Percentiles rank a stretch among this genome's conserved stretches.
These are phyloP conservation scores for Phrynosoma platyrhinos DNA, from an alignment of 2,113 vertebrate species.

Conservation along the genomic window DNA sequence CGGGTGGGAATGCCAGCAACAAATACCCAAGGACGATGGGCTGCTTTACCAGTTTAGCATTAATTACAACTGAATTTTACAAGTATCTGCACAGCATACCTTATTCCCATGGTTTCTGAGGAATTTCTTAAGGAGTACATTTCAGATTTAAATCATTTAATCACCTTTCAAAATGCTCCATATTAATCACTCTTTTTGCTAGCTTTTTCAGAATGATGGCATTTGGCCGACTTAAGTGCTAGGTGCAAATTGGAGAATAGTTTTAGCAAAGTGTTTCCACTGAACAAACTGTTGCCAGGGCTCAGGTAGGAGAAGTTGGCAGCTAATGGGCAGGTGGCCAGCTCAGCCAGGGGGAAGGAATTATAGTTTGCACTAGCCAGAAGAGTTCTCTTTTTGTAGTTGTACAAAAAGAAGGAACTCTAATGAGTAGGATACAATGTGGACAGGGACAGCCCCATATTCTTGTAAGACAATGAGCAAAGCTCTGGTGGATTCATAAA, in stretches of 20 bases:
- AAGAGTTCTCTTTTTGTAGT: too few relatives aligned
- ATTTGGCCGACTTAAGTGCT: background rate
- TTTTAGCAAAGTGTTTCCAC: background rate
- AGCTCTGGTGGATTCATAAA: background rate
- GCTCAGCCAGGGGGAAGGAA: background rate
- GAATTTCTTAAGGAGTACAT: constrained; percentile 8
- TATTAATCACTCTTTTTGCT: background rate
- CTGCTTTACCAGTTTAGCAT: background rate
- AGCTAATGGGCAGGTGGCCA: background rate
- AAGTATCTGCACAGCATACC: constrained; percentile 2
- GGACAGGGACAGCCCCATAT: background rate
- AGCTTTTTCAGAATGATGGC: background rate
- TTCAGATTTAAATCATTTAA: constrained; percentile 28
- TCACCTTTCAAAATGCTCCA: background rate
- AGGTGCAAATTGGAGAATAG: background rate
- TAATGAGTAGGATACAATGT: background rate
- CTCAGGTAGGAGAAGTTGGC: background rate
- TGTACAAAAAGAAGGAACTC: background rate
- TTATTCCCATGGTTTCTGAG: constrained; percentile 19
- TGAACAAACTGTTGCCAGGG: background rate
- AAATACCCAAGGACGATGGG: background rate
- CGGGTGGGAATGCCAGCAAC: background rate
- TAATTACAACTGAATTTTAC: constrained; percentile 11
- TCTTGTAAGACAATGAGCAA: background rate
- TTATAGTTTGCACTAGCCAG: background rate